Evolutionary conservation across 2,888 invertebrate species (phyloP), one percentile per base, ranked within the genome.

Genomic region (Cephus rjabovi): DNA sequence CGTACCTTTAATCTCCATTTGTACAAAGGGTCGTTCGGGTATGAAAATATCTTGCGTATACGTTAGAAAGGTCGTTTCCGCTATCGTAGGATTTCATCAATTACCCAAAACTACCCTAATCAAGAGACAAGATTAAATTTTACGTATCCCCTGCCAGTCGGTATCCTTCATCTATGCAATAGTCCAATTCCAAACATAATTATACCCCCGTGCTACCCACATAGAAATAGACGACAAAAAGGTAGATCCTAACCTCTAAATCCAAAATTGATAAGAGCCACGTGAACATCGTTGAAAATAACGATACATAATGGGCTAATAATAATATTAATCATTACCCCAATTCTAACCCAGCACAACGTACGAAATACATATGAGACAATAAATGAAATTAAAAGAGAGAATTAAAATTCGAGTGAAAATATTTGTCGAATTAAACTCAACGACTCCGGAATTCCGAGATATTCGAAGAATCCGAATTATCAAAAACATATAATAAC

Each of bases 361-460:
- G 6, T 1, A 23, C 4, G 3, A 15, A 0, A 0, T 6, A 1
- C 40, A 23, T 15, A 15, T 0, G 0, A 23, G 23, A 56, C 3
- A 56, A 23, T 23, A 1, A 6, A 56, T 23, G 0, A 56, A 56
- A 56, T 23, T 23, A 15, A 6, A 56, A 9, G 0, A 9, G 4
- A 1, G 1, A 30, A 30, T 30, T 30, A 30, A 56, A 56, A 9
- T 23, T 23, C 23, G 1, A 56, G 6, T 9, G 9, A 23, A 9
- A 23, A 2, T 9, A 23, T 2, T 23, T 40, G 2, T 15, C 23
- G 2, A 23, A 23, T 0, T 15, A 6, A 40, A 23, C 15, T 4
- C 1, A 40, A 15, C 6, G 15, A 40, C 23, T 6, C 6, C 0
- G 23, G 23, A 56, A 1, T 9, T 23, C 0, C 23, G 23, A 23